Evolutionary conservation across 2,113 vertebrate genomes (phyloP).

Genomic region (Gopherus evgoodei): DNA sequence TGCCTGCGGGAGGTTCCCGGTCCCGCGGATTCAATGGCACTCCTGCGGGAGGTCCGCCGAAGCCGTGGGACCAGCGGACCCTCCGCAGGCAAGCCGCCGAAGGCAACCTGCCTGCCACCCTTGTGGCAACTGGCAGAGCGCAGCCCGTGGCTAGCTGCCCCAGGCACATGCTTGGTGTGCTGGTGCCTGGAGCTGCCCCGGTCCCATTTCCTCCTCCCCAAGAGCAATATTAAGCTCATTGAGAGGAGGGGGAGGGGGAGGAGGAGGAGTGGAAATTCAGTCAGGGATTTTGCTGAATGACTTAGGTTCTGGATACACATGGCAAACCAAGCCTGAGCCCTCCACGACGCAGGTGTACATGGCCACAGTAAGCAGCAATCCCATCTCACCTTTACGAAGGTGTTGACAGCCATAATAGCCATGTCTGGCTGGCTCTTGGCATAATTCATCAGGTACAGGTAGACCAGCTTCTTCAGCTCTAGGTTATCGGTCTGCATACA

Average conservation of each 20-base stretch:
- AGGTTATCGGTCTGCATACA: constrained; percentile 99
- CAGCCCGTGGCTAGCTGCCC: too few species aligned
- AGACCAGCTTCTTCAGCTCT: constrained; percentile 98
- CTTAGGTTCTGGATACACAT: accelerated
- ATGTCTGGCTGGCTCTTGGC: constrained; percentile 99
- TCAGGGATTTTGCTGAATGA: neutral
- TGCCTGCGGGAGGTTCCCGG: too few species aligned
- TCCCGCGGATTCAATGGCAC: too few species aligned
- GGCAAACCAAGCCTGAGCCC: neutral
- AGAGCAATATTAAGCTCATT: neutral
- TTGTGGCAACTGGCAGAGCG: too few species aligned
- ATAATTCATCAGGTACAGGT: constrained; percentile 99
- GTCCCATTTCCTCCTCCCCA: too few species aligned
- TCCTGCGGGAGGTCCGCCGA: too few species aligned
- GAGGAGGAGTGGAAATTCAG: neutral
- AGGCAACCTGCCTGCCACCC: too few species aligned
- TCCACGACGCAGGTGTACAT: accelerated
- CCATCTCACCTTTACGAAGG: constrained; percentile 93
- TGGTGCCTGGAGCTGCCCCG: too few species aligned
- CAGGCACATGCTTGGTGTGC: too few species aligned
- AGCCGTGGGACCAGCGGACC: too few species aligned
- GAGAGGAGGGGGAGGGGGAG: neutral
- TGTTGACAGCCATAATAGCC: constrained; percentile 99
- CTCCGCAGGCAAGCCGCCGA: too few species aligned
- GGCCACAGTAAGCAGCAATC: accelerated